phyloP scores from a whole-genome alignment of 2,888 invertebrate species.

The Candidula unifasciata region DNA sequence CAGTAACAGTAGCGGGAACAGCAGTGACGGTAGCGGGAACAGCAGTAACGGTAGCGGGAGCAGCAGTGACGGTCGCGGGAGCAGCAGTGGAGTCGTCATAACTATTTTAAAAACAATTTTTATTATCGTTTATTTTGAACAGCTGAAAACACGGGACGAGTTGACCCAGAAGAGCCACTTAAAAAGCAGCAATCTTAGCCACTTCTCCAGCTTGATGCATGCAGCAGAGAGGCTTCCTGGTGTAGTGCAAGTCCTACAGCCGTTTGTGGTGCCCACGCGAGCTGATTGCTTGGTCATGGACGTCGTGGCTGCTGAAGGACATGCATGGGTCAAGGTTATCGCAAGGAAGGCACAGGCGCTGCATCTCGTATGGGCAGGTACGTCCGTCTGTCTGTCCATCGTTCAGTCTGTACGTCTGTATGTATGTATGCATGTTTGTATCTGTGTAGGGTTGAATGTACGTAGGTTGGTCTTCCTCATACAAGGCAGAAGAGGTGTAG shows the following conservation, averaged over 20 bases:
- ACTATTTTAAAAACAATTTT: neutral
- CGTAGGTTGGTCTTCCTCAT: neutral
- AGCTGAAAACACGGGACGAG: slow-evolving; percentile 20
- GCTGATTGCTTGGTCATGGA: slow-evolving; percentile 82
- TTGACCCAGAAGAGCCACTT: slow-evolving; percentile 83
- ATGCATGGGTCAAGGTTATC: slow-evolving; percentile 92
- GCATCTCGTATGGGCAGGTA: slow-evolving; percentile 85
- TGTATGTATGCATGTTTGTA: slow-evolving; percentile 38
- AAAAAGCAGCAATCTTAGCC: slow-evolving; percentile 91
- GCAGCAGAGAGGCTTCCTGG: slow-evolving; percentile 70
- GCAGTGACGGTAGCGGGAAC: too few species aligned
- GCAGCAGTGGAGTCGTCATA: neutral
- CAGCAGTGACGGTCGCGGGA: too few species aligned
- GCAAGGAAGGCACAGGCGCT: slow-evolving; percentile 93
- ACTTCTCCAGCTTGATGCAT: slow-evolving; percentile 85
- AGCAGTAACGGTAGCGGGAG: too few species aligned
- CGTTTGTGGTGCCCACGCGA: slow-evolving; percentile 63
- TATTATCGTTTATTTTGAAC: neutral
- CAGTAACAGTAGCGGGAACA: too few species aligned
- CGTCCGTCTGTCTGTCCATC: slow-evolving; percentile 27
- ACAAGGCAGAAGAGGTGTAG: too few species aligned
- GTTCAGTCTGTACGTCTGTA: slow-evolving; percentile 37
- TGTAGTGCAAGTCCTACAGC: slow-evolving; percentile 73
- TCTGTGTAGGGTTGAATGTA: slow-evolving; percentile 13
- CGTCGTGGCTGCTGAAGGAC: slow-evolving; percentile 88